Percentiles rank a stretch among this genome's conserved stretches.
These are phyloP conservation scores for Homarus gammarus DNA, from an alignment of 2,888 invertebrate species.

Conservation along the genomic window DNA sequence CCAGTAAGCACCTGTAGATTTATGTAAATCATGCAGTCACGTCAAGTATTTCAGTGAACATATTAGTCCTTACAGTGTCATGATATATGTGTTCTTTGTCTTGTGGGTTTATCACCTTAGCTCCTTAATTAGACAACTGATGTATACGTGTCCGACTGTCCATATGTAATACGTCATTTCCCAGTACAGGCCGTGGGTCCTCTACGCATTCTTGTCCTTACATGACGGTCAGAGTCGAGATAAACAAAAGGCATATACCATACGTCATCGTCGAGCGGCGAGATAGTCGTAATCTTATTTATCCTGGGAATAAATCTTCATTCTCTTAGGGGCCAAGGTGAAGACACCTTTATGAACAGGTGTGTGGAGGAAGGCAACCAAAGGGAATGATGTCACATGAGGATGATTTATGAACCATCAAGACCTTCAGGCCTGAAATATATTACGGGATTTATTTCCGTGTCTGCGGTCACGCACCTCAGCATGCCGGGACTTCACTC, in stretches of 20 bases:
- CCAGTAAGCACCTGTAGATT: too few species aligned
- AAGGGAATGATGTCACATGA: not conserved
- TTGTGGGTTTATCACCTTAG: too few species aligned
- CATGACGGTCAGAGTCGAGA: too few species aligned
- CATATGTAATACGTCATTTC: too few species aligned
- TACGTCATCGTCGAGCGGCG: not conserved
- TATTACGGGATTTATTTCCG: not conserved
- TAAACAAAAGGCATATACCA: not conserved
- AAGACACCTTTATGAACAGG: not conserved
- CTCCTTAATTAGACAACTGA: too few species aligned
- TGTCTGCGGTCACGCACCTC: not conserved
- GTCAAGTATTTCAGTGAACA: too few species aligned
- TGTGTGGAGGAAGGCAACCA: not conserved
- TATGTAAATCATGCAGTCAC: too few species aligned
- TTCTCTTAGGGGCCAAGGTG: not conserved
- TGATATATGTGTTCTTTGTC: too few species aligned
- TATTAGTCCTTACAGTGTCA: too few species aligned
- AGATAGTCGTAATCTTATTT: not conserved
- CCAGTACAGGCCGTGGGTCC: too few species aligned
- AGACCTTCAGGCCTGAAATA: not conserved
- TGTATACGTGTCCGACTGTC: too few species aligned
- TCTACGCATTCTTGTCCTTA: too few species aligned
- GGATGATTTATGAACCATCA: not conserved
- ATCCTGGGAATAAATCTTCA: not conserved
- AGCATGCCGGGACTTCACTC: slow-evolving; percentile 22